phyloP scores from a whole-genome alignment of 2,888 invertebrate species.

The Corythucha ciliata region DNA sequence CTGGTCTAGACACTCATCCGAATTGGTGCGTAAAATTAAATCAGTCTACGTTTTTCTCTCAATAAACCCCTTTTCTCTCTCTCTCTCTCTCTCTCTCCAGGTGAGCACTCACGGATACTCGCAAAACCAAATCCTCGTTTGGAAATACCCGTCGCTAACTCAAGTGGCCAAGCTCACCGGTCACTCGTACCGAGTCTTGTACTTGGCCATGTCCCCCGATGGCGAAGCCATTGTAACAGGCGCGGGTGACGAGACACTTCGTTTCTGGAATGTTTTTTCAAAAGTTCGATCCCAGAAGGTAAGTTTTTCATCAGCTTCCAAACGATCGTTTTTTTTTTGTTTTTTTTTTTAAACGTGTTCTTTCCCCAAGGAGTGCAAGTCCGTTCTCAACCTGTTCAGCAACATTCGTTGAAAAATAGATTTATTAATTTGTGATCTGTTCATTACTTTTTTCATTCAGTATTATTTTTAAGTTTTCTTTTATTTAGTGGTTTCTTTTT shows the following conservation, averaged over 20 bases:
- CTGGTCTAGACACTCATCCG: slow-evolving; percentile 97
- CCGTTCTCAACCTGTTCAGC: slow-evolving; percentile 84
- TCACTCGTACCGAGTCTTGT: slow-evolving; percentile 89
- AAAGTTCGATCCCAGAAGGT: slow-evolving; percentile 84
- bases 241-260: slow-evolving; percentile 92
- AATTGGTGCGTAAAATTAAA: slow-evolving; percentile 56
- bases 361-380: slow-evolving; percentile 64
- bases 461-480: too few relatives aligned
- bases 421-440: too few relatives aligned
- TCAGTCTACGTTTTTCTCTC: slow-evolving; percentile 7
- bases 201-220: slow-evolving; percentile 92
- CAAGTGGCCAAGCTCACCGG: slow-evolving; percentile 89
- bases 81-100: slow-evolving; percentile 37
- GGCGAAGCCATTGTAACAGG: slow-evolving; percentile 98
- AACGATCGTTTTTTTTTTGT: not conserved
- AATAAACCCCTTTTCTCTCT: not conserved
- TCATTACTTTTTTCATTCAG: too few relatives aligned
- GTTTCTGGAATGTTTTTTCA: slow-evolving; percentile 98
- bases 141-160: slow-evolving; percentile 95
- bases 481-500: too few relatives aligned
- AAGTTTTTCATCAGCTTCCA: slow-evolving; percentile 13
- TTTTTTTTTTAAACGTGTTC: slow-evolving; percentile 12
- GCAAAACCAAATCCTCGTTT: slow-evolving; percentile 94
- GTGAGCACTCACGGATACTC: slow-evolving; percentile 95
- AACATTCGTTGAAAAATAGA: slow-evolving; percentile 77